phyloP scores from a whole-genome alignment of 2,113 vertebrate species.

The Ranitomeya variabilis region DNA sequence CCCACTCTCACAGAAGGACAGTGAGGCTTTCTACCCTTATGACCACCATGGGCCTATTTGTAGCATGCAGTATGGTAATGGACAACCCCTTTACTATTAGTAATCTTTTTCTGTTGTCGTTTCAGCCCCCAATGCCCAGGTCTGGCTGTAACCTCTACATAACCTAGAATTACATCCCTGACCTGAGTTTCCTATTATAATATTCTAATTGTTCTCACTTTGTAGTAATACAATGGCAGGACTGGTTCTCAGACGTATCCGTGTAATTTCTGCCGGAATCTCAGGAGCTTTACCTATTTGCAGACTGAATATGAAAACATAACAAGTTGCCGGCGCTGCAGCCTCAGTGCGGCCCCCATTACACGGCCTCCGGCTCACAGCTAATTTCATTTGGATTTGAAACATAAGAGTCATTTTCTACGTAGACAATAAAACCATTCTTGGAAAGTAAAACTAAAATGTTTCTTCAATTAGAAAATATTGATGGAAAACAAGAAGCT shows the following conservation, averaged over 20 bases:
- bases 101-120: too few species aligned
- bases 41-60: too few species aligned
- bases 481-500: slow-evolving; percentile 49
- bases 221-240: neutral
- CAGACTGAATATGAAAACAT: slow-evolving; percentile 1
- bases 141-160: neutral
- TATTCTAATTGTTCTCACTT: neutral
- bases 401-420: slow-evolving; percentile 42
- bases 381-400: slow-evolving; percentile 45
- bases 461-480: slow-evolving; percentile 49
- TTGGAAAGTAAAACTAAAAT: slow-evolving; percentile 32
- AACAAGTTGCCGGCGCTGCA: neutral
- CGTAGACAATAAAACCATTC: slow-evolving; percentile 22
- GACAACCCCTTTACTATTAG: too few species aligned
- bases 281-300: neutral
- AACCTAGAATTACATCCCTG: neutral
- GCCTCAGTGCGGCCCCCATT: slow-evolving; percentile 1
- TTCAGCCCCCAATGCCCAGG: neutral
- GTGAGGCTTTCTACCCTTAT: neutral
- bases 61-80: too few species aligned
- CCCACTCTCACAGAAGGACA: neutral
- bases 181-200: neutral
- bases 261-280: neutral
- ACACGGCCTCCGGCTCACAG: slow-evolving; percentile 31
- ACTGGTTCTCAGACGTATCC: neutral